These are phyloP conservation scores for Sminthurides aquaticus DNA, from an alignment of 2,888 invertebrate species.

Conservation along the genomic window DNA sequence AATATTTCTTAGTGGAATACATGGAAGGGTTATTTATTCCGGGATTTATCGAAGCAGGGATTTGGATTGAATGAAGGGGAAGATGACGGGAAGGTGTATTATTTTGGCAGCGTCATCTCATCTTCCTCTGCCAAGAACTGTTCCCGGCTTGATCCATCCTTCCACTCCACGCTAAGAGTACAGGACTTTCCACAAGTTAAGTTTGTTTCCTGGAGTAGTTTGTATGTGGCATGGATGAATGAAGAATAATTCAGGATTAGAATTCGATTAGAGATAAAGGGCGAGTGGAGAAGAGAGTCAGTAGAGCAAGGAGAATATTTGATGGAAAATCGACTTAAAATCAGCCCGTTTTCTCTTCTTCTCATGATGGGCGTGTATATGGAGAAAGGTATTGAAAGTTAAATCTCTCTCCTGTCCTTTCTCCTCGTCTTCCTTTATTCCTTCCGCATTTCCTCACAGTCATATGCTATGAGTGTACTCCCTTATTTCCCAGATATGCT, in stretches of 20 bases:
- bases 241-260: conserved; percentile 22
- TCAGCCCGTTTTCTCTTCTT: conserved; percentile 18
- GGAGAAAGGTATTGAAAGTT: too few species aligned
- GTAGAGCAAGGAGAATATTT: conserved; percentile 26
- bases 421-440: too few species aligned
- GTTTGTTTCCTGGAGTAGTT: conserved; percentile 10
- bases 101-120: background rate
- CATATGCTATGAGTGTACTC: too few species aligned
- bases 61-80: background rate
- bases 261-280: conserved; percentile 23
- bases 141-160: background rate
- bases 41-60: too few species aligned
- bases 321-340: conserved; percentile 25
- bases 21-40: too few species aligned
- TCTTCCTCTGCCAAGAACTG: background rate
- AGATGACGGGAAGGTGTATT: background rate
- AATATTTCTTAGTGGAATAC: too few species aligned
- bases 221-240: conserved; percentile 19
- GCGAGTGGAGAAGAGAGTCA: conserved; percentile 18
- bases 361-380: too few species aligned
- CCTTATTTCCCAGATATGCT: too few species aligned
- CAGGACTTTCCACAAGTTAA: background rate
- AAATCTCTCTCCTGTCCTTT: too few species aligned
- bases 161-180: background rate
- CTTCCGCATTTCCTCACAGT: too few species aligned